phyloP scores from a whole-genome alignment of 2,113 vertebrate genomes.

The Rhinoptilus africanus region DNA sequence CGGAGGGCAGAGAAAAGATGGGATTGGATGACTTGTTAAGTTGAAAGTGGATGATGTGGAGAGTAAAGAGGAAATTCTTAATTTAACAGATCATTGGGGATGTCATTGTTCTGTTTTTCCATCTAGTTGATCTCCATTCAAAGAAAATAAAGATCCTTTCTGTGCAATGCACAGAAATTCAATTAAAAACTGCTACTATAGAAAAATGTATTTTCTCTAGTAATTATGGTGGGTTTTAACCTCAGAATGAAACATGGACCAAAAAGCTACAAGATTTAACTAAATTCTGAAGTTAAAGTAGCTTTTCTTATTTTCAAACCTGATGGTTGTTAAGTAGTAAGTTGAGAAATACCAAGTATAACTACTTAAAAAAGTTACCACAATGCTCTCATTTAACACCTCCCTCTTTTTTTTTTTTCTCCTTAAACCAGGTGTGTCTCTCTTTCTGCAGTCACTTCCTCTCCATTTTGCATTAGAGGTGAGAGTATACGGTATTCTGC shows the following conservation, averaged over 20 bases:
- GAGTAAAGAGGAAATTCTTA: conserved; percentile 7
- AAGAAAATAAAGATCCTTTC: background rate
- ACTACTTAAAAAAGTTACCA: background rate
- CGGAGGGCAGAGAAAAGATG: background rate
- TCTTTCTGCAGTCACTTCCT: background rate
- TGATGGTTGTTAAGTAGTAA: background rate
- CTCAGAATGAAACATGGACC: background rate
- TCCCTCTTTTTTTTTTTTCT: background rate
- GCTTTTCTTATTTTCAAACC: conserved; percentile 12
- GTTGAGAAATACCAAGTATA: background rate
- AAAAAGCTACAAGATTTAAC: conserved; percentile 4
- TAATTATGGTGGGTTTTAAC: conserved; percentile 3
- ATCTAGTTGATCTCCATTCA: background rate
- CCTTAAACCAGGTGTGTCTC: background rate
- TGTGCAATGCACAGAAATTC: background rate
- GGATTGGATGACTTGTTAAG: background rate
- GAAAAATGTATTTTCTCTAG: conserved; percentile 42
- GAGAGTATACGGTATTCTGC: background rate
- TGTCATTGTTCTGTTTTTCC: background rate
- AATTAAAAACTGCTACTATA: conserved; percentile 28
- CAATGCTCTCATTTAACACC: background rate
- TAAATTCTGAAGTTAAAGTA: conserved; percentile 38
- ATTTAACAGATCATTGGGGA: background rate
- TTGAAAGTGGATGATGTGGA: background rate
- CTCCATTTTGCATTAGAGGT: background rate